These are phyloP conservation scores for Thomomys bottae DNA, from an alignment of 2,113 vertebrate genomes.

Conservation along the genomic window DNA sequence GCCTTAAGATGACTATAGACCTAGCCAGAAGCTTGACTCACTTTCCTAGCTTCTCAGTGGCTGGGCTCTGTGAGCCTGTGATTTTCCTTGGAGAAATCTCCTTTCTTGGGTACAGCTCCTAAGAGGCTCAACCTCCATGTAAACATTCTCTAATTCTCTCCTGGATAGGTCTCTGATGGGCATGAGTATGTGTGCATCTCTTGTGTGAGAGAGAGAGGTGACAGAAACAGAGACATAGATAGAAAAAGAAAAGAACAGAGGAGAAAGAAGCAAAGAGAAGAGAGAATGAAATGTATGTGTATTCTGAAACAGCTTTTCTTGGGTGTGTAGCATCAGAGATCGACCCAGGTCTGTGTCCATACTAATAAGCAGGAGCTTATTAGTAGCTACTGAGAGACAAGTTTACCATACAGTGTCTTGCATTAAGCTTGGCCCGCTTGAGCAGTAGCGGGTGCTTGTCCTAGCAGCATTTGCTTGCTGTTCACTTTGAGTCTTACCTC, in stretches of 20 bases:
- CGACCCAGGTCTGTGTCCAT: neutral
- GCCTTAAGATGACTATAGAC: slow-evolving; percentile 3
- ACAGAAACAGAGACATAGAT: neutral
- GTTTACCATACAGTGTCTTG: neutral
- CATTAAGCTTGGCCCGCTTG: neutral
- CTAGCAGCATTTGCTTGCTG: neutral
- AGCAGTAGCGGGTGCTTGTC: neutral
- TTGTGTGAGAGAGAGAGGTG: no score
- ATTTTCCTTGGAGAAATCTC: slow-evolving; percentile 31
- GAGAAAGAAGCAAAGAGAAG: neutral
- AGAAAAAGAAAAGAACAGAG: neutral
- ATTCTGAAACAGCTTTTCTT: neutral
- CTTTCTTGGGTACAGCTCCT: slow-evolving; percentile 29
- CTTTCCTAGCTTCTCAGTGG: slow-evolving; percentile 3
- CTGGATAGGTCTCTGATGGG: neutral
- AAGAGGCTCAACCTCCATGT: neutral
- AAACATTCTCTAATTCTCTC: neutral
- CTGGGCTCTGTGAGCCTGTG: slow-evolving; percentile 23
- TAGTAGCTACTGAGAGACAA: neutral
- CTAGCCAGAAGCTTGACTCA: slow-evolving; percentile 37
- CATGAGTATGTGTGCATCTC: no score
- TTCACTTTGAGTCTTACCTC: neutral
- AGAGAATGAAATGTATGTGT: neutral
- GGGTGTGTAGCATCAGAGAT: no score
- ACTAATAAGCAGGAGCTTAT: neutral